Evolutionary conservation across 2,113 vertebrate species (phyloP).

Genomic region (Thomomys bottae): DNA sequence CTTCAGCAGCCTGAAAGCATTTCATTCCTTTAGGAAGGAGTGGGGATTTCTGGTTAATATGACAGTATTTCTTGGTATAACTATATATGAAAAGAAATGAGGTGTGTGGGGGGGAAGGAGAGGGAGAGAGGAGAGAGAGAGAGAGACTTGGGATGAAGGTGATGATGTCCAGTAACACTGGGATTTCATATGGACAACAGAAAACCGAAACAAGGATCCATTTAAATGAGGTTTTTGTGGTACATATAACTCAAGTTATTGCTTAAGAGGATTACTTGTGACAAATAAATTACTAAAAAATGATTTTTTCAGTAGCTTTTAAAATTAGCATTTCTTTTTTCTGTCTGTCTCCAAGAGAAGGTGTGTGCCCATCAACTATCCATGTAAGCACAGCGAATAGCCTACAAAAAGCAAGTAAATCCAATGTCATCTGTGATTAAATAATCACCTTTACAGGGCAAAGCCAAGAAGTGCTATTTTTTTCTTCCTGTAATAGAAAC

Average conservation of each 20-base stretch:
- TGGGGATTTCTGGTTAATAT: background rate
- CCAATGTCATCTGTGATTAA: constrained; percentile 48
- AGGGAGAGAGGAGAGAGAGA: too few relatives aligned
- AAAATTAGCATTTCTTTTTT: background rate
- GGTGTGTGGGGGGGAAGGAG: background rate
- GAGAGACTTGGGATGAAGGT: background rate
- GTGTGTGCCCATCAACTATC: background rate
- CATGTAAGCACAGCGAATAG: background rate
- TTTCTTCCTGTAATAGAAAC: background rate
- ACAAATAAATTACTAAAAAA: constrained; percentile 3
- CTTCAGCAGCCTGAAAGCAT: background rate
- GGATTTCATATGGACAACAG: background rate
- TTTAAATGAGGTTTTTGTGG: background rate
- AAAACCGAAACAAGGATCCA: background rate
- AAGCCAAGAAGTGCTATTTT: background rate
- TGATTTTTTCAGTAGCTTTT: background rate
- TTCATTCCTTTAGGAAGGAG: too few relatives aligned
- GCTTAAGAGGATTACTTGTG: background rate
- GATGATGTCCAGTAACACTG: background rate
- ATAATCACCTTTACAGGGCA: constrained; percentile 47
- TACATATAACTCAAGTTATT: background rate
- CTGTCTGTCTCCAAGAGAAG: background rate
- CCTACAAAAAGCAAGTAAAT: background rate
- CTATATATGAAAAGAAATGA: background rate
- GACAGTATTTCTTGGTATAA: background rate